Percentiles rank a stretch among this genome's conserved stretches.
phyloP scores from a whole-genome alignment of 2,888 invertebrate genomes.

The Netelia inedita region DNA sequence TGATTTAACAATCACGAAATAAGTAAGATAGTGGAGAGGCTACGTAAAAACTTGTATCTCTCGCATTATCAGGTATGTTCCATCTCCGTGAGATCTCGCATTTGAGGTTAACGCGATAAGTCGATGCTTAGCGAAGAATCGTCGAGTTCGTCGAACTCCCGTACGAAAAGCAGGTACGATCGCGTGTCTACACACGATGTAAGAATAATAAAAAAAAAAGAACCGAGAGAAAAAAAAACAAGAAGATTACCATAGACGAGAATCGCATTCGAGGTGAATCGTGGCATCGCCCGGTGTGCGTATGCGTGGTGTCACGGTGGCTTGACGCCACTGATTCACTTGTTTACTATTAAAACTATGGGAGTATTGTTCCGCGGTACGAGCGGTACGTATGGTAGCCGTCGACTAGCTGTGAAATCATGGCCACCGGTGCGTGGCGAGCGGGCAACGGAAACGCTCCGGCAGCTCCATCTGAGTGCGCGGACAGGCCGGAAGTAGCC shows the following conservation, averaged over 20 bases:
- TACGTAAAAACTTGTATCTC: background rate
- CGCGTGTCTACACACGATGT: background rate
- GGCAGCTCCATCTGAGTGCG: conserved; percentile 60
- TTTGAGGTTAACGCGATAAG: too few relatives aligned
- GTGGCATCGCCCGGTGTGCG: background rate
- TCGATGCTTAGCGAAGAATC: background rate
- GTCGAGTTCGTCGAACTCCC: background rate
- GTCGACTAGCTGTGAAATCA: background rate
- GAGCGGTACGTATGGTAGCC: background rate
- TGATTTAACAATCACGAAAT: background rate
- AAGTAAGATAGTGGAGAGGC: background rate
- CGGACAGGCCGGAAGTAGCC: conserved; percentile 74
- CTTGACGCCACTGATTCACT: conserved; percentile 41
- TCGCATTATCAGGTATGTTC: background rate
- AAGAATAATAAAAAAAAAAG: too few relatives aligned
- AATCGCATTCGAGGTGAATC: background rate
- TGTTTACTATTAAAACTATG: conserved; percentile 29
- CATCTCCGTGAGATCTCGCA: too few relatives aligned
- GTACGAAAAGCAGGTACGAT: background rate
- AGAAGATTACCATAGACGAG: background rate
- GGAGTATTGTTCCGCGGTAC: background rate
- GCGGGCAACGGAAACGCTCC: conserved; percentile 62
- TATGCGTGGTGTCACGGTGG: conserved; percentile 34
- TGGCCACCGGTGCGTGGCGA: conserved; percentile 57
- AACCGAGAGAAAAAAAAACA: too few relatives aligned